These are phyloP conservation scores for Chanos chanos DNA, from an alignment of 2,797 vertebrate species.

Conservation along the genomic window DNA sequence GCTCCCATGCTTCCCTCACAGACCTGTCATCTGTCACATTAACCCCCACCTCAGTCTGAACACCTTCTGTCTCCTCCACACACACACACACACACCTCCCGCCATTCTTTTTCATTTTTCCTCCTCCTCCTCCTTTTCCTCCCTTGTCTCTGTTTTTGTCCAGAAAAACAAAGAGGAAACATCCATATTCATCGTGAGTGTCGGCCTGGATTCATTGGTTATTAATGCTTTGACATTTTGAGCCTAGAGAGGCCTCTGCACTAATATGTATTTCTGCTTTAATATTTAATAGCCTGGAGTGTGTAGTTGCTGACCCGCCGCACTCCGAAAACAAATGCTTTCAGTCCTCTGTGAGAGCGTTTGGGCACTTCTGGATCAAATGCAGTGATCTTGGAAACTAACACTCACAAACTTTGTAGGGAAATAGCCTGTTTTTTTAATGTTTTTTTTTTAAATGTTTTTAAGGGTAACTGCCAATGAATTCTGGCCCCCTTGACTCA, in stretches of 20 bases:
- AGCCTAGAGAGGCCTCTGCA: constrained; percentile 1
- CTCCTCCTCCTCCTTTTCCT: constrained; percentile 13
- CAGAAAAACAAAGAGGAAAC: neutral
- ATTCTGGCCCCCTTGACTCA: constrained; percentile 20
- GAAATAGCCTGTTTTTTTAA: no score
- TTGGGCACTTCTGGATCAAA: no score
- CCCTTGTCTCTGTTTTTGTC: neutral
- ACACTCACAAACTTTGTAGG: no score
- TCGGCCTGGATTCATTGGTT: constrained; percentile 36
- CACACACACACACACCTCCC: neutral
- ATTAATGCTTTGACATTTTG: constrained; percentile 40
- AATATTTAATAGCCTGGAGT: constrained; percentile 40
- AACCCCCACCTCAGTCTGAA: no score
- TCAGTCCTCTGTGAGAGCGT: no score
- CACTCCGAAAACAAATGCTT: no score
- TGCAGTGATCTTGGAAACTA: no score
- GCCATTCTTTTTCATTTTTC: neutral
- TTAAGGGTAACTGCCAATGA: constrained; percentile 25
- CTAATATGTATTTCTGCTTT: constrained; percentile 36
- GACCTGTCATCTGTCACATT: no score
- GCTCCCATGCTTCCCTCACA: neutral
- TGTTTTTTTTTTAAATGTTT: no score
- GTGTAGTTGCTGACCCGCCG: no score
- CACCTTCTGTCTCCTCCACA: no score
- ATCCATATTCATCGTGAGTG: constrained; percentile 16